Base-by-base conservation (phyloP, 2,888 invertebrate species). In the Diachrysia chrysitis region DNA sequence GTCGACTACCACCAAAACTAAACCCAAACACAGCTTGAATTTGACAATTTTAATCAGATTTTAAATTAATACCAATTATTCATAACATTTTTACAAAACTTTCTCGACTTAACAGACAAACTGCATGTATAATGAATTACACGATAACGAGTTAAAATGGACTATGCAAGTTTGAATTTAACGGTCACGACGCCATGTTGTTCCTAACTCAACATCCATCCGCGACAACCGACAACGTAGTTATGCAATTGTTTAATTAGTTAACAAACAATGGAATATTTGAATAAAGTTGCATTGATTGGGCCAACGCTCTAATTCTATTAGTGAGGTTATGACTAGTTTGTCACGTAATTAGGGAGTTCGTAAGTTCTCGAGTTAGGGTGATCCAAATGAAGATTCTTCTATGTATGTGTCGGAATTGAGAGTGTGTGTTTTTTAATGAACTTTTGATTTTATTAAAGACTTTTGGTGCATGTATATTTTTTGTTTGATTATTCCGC, bases 221-320 rank as follows among this genome's bases (percentile, higher is more conserved):
- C 69, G 55, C 69, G 70, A 77, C 73, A 78, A 77, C 73, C 65
- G 58, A 71, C n/a, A n/a, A 57, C 66, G 69, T 80, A 80, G 79
- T 81, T 84, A 83, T 89, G 87, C 87, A 88, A 81, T 85, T 85
- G 84, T 84, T 83, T 86, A 84, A 79, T 86, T 90, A 83, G 83
- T 87, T 87, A 81, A 83, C 83, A 86, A 86, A 87, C 84, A 85
- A 79, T 81, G 73, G 55, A 85, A 85, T 83, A 86, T 87, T 87
- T 86, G 84, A 85, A 78, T 83, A 79, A 80, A 82, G 80, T 78
- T 78, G 76, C 83, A 79, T 75, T 75, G 74, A 82, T 76, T 81
- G 69, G 69, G 68, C 69, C 70, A 71, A 69, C 73, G 73, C 64
- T 57, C 61, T 56, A 81, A 78, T 78, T 72, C 53, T 74, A 74